Evolutionary conservation across 1,140 invertebrate species (phyloP).

Genomic region (Calliphora vicina): DNA sequence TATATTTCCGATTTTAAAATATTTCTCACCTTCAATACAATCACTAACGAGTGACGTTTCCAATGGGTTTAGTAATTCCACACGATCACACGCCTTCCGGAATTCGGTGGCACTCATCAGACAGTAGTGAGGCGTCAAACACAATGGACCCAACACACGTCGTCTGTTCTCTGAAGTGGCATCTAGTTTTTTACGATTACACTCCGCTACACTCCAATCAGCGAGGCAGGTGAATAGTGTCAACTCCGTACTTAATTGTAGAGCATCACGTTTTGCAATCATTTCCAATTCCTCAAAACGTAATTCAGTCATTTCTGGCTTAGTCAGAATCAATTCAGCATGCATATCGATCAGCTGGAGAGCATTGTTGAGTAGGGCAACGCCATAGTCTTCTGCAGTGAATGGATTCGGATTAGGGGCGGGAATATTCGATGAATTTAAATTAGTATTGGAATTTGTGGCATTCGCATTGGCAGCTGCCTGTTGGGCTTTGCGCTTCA

Average conservation of each 20-base stretch:
- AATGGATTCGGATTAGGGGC: slow-evolving; percentile 54
- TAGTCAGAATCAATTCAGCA: slow-evolving; percentile 52
- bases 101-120: slow-evolving; percentile 54
- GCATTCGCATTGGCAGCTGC: slow-evolving; percentile 38
- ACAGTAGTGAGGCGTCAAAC: slow-evolving; percentile 59
- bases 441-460: slow-evolving; percentile 15
- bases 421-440: slow-evolving; percentile 11
- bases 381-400: slow-evolving; percentile 60
- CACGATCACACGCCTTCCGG: slow-evolving; percentile 54
- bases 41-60: slow-evolving; percentile 54
- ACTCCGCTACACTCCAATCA: slow-evolving; percentile 59
- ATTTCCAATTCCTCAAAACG: slow-evolving; percentile 61
- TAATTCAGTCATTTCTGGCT: slow-evolving; percentile 51
- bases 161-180: slow-evolving; percentile 57
- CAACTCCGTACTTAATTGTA: slow-evolving; percentile 57
- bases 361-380: slow-evolving; percentile 57
- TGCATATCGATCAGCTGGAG: slow-evolving; percentile 62
- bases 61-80: slow-evolving; percentile 53
- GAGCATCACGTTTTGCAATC: slow-evolving; percentile 54
- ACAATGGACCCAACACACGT: slow-evolving; percentile 57
- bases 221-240: slow-evolving; percentile 58
- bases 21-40: slow-evolving; percentile 50
- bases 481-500: slow-evolving; percentile 36
- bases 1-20: too few relatives aligned
- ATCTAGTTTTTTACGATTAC: slow-evolving; percentile 54